Percentiles rank a stretch among this genome's conserved stretches.
Evolutionary conservation across 2,888 invertebrate genomes (phyloP).

Genomic region (Petrolisthes manimaculis): DNA sequence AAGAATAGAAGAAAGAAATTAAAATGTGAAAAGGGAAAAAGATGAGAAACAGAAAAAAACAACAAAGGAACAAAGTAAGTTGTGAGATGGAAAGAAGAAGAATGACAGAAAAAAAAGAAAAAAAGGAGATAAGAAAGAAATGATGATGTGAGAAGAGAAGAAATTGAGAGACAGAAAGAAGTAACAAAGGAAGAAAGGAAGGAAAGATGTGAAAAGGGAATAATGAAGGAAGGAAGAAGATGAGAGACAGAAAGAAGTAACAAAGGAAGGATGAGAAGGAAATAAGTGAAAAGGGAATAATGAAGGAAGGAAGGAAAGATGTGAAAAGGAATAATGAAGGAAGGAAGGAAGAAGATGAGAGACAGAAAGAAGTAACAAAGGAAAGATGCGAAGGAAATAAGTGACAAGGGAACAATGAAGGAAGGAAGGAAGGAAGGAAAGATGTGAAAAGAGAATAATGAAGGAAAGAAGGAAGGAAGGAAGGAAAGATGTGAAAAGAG

Average conservation of each 20-base stretch:
- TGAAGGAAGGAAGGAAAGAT: neutral
- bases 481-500: neutral
- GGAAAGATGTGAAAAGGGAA: neutral
- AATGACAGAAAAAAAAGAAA: neutral
- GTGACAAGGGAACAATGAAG: neutral
- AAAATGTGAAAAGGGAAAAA: too few relatives aligned
- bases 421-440: neutral
- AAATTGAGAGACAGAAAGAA: too few relatives aligned
- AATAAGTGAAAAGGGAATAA: neutral
- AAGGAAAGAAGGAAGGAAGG: neutral
- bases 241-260: neutral
- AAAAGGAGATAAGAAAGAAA: neutral
- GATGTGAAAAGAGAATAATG: neutral
- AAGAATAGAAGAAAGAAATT: too few relatives aligned
- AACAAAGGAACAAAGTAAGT: too few relatives aligned
- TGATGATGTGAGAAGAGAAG: neutral
- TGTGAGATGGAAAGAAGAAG: neutral
- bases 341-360: neutral
- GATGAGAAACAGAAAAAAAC: too few relatives aligned
- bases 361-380: neutral
- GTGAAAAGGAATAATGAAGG: neutral
- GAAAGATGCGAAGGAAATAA: neutral
- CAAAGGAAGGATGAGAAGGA: neutral
- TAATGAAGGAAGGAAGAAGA: neutral
- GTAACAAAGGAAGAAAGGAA: neutral